Percentiles rank a stretch among this genome's conserved stretches.
phyloP scores from a whole-genome alignment of 2,888 invertebrate species.

The Melinaea menophilus region DNA sequence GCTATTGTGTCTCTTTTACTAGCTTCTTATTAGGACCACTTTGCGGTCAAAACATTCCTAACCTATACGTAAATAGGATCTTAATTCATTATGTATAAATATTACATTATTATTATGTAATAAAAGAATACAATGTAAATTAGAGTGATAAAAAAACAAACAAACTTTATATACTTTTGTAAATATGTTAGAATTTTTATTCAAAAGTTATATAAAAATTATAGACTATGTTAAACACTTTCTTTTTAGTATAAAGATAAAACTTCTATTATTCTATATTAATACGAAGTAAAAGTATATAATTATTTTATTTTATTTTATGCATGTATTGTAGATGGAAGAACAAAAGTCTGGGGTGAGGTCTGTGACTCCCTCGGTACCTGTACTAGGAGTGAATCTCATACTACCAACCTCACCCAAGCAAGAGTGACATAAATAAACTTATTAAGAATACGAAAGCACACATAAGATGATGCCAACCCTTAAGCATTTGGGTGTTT shows the following conservation, averaged over 20 bases:
- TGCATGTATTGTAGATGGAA: slow-evolving; percentile 37
- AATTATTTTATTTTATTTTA: too few species aligned
- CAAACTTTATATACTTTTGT: background rate
- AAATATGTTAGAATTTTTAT: background rate
- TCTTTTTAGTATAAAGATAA: too few species aligned
- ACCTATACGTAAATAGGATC: slow-evolving; percentile 12
- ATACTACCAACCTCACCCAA: slow-evolving; percentile 35
- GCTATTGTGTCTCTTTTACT: too few species aligned
- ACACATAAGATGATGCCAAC: slow-evolving; percentile 45
- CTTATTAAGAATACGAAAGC: slow-evolving; percentile 40
- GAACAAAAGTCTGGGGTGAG: slow-evolving; percentile 48
- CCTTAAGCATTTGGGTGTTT: slow-evolving; percentile 15
- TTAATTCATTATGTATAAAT: too few species aligned
- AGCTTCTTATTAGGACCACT: too few species aligned
- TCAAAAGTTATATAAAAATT: background rate
- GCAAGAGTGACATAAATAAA: slow-evolving; percentile 38
- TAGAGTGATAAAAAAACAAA: background rate
- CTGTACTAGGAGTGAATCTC: slow-evolving; percentile 38
- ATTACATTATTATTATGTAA: too few species aligned
- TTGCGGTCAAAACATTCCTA: too few species aligned
- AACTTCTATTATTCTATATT: too few species aligned
- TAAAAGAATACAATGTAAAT: too few species aligned
- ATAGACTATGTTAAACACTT: too few species aligned
- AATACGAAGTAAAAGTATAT: too few species aligned
- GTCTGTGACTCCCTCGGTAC: slow-evolving; percentile 53